These are phyloP conservation scores for Troglohyphantes excavatus DNA, from an alignment of 2,888 invertebrate species.

Conservation along the genomic window DNA sequence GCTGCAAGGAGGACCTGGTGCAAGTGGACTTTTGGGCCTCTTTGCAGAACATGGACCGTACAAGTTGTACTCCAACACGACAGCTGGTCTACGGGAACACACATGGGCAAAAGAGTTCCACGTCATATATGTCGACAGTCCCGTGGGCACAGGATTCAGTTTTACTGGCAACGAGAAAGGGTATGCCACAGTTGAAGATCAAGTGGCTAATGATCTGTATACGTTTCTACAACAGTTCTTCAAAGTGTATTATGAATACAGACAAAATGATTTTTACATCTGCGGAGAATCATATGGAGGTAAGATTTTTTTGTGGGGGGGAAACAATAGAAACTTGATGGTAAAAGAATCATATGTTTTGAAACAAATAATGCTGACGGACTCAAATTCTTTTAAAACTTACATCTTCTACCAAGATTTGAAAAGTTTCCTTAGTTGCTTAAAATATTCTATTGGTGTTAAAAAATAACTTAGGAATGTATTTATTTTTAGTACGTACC, in stretches of 20 bases:
- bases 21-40: conserved; percentile 83
- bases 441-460: no score
- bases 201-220: conserved; percentile 91
- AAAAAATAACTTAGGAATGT: no score
- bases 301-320: no score
- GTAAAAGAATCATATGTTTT: no score
- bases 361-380: no score
- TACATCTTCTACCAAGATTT: no score
- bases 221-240: conserved; percentile 91
- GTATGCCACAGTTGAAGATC: conserved; percentile 90
- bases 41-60: conserved; percentile 91
- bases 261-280: conserved; percentile 90
- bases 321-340: no score
- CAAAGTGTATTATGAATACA: conserved; percentile 89
- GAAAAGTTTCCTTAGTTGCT: no score
- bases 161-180: conserved; percentile 90
- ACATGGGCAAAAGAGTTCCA: no score
- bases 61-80: conserved; percentile 84
- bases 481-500: no score
- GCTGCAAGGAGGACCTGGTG: conserved; percentile 84
- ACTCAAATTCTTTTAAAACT: no score
- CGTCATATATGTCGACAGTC: no score
- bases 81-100: conserved; percentile 91
- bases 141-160: conserved; percentile 95
- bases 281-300: conserved; percentile 95